Conservation (phyloP, 2,888 invertebrate genomes). For the Drosophila limbata region DNA sequence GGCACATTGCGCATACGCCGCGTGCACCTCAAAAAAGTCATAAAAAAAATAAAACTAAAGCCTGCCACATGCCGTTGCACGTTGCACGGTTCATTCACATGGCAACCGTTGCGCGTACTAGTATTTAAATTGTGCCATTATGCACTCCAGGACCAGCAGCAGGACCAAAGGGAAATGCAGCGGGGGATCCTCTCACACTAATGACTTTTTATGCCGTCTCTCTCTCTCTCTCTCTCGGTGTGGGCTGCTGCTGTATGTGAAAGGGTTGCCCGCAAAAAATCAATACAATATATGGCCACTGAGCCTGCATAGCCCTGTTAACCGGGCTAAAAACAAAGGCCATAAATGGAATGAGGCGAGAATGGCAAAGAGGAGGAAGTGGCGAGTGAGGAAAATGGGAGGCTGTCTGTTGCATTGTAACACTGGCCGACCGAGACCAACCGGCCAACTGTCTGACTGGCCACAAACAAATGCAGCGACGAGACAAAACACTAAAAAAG, state of each 20-base stretch:
- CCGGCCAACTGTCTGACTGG: constrained; percentile 29
- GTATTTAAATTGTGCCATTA: constrained; percentile 82
- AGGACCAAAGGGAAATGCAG: background rate
- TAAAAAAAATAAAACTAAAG: background rate
- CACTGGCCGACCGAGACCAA: constrained; percentile 74
- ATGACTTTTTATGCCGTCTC: constrained; percentile 75
- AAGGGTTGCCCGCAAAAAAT: constrained; percentile 66
- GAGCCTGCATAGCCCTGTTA: constrained; percentile 37
- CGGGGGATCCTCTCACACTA: constrained; percentile 63
- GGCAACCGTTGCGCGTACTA: constrained; percentile 59
- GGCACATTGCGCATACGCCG: constrained; percentile 61
- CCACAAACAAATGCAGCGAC: constrained; percentile 66
- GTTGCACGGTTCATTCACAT: constrained; percentile 72
- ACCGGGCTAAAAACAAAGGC: constrained; percentile 56
- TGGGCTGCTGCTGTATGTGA: constrained; percentile 47
- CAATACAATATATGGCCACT: constrained; percentile 74
- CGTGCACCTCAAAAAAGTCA: constrained; percentile 13
- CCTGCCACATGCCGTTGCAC: constrained; percentile 26
- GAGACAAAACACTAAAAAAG: constrained; percentile 56
- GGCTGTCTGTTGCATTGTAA: constrained; percentile 77
- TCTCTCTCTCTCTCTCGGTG: constrained; percentile 13
- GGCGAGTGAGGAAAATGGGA: background rate
- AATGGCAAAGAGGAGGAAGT: background rate
- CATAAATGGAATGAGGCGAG: constrained; percentile 10
- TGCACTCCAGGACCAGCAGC: constrained; percentile 56